Evolutionary conservation across 2,888 invertebrate species (phyloP), one percentile per base, ranked within the genome.

Genomic region (Tubulanus polymorphus): DNA sequence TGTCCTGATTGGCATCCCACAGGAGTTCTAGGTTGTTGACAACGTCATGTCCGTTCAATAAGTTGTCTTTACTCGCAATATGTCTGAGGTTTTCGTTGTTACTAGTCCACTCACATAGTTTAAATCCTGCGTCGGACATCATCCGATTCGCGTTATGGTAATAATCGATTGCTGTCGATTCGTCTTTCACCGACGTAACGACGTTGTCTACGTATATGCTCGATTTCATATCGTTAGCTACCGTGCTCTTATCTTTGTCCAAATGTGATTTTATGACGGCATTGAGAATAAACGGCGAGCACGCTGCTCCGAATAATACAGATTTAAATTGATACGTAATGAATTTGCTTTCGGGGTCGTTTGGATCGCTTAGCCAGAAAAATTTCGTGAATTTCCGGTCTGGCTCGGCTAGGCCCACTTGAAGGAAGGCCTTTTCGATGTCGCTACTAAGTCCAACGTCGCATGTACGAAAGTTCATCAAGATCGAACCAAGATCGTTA

Each of bases 121-220:
- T 59, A 41, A 63, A 57, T n/a, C 53, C 56, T 15, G 32, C 56
- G 6, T 46, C 26, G 10, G 48, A 10, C 46, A 59, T 18, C 23
- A 62, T 10, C 20, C 30, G 25, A 28, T 58, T 30, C 3, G 56
- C n/a, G 10, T 32, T 41, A 1, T 51, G 30, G 50, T 48, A 60
- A 45, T 49, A 58, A 23, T 49, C 20, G 3, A 50, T 20, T 1
- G 53, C 10, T 2, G 45, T 41, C 2, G 27, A 20, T 28, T 59
- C 52, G 32, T 29, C 23, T 15, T 30, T 12, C 35, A 59, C 51
- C 30, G 20, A 18, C 23, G 41, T 41, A 18, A 41, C 5, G 0
- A 61, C 51, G 49, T 61, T 59, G 52, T 61, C 59, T 1, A 59
- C 56, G 37, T 63, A 61, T 10, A 61, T 20, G 46, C 57, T 53